Percentiles rank a stretch among this genome's conserved stretches.
Evolutionary conservation across 2,113 vertebrate genomes (phyloP).

Genomic region (Sphyrna mokarran): DNA sequence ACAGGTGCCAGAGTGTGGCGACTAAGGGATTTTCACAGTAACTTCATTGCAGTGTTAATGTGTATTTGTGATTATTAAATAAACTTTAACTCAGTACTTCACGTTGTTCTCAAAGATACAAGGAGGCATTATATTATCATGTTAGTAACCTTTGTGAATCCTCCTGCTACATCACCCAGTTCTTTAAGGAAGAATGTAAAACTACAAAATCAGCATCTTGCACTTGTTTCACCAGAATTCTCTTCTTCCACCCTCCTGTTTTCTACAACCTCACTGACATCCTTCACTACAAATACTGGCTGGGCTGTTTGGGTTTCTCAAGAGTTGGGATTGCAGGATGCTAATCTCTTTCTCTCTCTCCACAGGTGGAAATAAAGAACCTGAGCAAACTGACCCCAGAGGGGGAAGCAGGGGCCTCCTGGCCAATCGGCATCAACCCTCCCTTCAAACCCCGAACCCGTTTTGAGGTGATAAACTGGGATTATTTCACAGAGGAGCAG

Average conservation of each 20-base stretch:
- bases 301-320: background rate
- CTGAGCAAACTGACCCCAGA: constrained; percentile 78
- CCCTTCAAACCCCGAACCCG: constrained; percentile 80
- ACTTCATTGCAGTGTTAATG: no score
- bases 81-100: background rate
- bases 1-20: no score
- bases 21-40: no score
- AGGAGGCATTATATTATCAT: background rate
- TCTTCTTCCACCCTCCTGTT: background rate
- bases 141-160: background rate
- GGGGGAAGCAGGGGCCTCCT: constrained; percentile 71
- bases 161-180: background rate
- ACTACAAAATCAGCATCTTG: background rate
- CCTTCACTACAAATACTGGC: background rate
- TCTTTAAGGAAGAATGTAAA: background rate
- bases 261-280: background rate
- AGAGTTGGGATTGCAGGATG: background rate
- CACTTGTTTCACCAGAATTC: background rate
- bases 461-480: constrained; percentile 94
- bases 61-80: no score
- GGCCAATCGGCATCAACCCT: constrained; percentile 84
- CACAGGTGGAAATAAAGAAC: constrained; percentile 87
- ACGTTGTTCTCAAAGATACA: background rate
- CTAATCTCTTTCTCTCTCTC: background rate
- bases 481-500: constrained; percentile 92